phyloP scores from a whole-genome alignment of 2,113 vertebrate species.

The Tetrax tetrax region DNA sequence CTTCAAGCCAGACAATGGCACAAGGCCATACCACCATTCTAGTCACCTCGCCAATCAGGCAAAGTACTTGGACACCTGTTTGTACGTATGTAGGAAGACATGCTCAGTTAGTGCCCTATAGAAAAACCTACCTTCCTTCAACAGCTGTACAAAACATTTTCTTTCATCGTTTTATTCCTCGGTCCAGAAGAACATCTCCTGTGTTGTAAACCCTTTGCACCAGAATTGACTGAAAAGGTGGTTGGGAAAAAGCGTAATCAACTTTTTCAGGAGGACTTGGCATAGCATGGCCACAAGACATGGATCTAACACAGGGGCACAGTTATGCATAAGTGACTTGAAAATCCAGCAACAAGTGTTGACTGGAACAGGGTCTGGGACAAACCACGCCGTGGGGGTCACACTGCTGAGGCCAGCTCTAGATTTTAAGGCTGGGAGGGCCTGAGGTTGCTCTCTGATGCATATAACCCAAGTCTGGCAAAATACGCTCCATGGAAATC shows the following conservation, averaged over 20 bases:
- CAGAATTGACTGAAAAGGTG: background rate
- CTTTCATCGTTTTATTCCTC: background rate
- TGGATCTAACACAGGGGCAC: too few relatives aligned
- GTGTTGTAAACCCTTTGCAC: background rate
- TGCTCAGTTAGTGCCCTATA: background rate
- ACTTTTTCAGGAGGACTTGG: background rate
- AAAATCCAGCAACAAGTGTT: background rate
- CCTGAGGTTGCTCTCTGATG: background rate
- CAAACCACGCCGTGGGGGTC: accelerated
- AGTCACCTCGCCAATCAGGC: too few relatives aligned
- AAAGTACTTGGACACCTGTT: background rate
- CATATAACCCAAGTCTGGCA: background rate
- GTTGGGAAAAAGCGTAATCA: background rate
- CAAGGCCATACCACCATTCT: background rate
- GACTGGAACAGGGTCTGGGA: background rate
- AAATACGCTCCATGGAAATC: background rate
- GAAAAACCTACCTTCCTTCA: background rate
- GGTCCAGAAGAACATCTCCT: background rate
- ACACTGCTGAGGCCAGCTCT: background rate
- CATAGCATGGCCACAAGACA: background rate
- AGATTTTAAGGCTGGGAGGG: background rate
- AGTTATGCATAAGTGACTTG: background rate
- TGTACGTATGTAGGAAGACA: background rate
- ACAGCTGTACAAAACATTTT: background rate
- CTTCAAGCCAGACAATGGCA: background rate